Evolutionary conservation across 2,797 vertebrate genomes (phyloP).

Genomic region (Thalassophryne amazonica): DNA sequence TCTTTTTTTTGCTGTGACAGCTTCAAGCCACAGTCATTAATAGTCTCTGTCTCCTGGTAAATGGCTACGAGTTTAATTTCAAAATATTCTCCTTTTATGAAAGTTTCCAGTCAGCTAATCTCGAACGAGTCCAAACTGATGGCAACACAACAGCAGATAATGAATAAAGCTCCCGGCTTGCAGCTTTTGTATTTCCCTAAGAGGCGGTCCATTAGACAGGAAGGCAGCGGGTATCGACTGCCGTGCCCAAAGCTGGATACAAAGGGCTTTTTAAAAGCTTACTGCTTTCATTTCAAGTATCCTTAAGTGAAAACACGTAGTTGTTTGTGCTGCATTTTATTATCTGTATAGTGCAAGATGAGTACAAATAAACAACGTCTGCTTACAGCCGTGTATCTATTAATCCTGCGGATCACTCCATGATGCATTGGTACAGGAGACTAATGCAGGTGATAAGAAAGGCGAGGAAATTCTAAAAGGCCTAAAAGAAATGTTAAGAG

Average conservation of each 20-base stretch:
- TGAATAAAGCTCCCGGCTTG: constrained; percentile 11
- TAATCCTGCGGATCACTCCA: constrained; percentile 33
- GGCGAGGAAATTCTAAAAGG: background rate
- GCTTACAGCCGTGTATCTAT: constrained; percentile 10
- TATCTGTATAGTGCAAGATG: constrained; percentile 3
- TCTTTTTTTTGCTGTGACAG: constrained; percentile 20
- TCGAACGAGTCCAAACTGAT: constrained; percentile 10
- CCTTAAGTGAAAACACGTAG: constrained; percentile 27
- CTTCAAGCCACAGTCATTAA: background rate
- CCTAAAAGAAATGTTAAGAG: constrained; percentile 4
- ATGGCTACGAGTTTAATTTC: constrained; percentile 18
- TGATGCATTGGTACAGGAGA: constrained; percentile 29
- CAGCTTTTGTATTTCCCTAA: constrained; percentile 39
- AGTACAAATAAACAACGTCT: constrained; percentile 27
- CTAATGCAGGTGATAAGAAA: constrained; percentile 16
- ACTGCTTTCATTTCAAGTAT: constrained; percentile 39
- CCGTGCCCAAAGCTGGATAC: constrained; percentile 34
- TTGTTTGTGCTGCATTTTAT: constrained; percentile 30
- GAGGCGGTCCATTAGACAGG: constrained; percentile 33
- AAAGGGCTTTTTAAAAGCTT: constrained; percentile 46
- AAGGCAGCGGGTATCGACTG: constrained; percentile 42
- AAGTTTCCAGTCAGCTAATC: constrained; percentile 26
- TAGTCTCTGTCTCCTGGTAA: background rate
- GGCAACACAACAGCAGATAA: constrained; percentile 26
- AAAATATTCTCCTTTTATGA: constrained; percentile 18